Percentiles rank a stretch among this genome's conserved stretches.
phyloP scores from a whole-genome alignment of 1,140 invertebrate species.

The Arion vulgaris region DNA sequence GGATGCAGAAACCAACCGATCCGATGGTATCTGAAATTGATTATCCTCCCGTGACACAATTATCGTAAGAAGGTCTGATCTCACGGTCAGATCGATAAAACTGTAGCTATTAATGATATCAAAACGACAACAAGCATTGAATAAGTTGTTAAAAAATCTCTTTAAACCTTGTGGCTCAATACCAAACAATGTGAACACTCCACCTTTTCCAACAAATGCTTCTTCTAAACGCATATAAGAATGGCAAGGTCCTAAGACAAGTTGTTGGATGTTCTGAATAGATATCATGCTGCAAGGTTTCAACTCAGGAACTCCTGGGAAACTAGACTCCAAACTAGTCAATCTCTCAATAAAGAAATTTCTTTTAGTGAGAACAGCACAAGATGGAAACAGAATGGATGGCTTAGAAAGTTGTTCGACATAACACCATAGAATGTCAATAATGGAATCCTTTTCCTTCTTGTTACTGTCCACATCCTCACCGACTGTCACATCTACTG shows the following conservation, averaged over 20 bases:
- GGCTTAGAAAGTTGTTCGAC: constrained; percentile 59
- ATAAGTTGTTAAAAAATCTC: constrained; percentile 52
- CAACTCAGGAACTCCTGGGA: constrained; percentile 56
- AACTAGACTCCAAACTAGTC: constrained; percentile 46
- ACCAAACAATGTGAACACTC: constrained; percentile 63
- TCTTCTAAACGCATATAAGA: constrained; percentile 66
- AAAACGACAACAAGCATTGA: constrained; percentile 29
- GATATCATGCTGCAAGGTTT: constrained; percentile 63
- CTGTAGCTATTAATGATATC: constrained; percentile 41
- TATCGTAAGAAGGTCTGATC: constrained; percentile 56
- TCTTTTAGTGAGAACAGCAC: constrained; percentile 64
- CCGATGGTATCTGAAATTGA: constrained; percentile 51
- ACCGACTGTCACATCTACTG: background rate
- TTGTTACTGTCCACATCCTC: background rate
- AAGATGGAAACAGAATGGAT: constrained; percentile 52
- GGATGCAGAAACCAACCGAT: constrained; percentile 52
- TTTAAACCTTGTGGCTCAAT: constrained; percentile 56
- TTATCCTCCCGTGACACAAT: constrained; percentile 56
- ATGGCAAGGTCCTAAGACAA: constrained; percentile 62
- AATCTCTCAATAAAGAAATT: constrained; percentile 65
- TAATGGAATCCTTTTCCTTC: constrained; percentile 42
- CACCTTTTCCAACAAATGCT: constrained; percentile 64
- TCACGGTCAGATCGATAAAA: constrained; percentile 53
- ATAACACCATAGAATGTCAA: constrained; percentile 66
- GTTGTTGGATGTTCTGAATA: constrained; percentile 64